A percentile compares a stretch with the other conserved stretches of the same genome.
Evolutionary conservation across 53 echinoderm and acorn worm species (phyloP).

Genomic region (Patiria pectinifera): DNA sequence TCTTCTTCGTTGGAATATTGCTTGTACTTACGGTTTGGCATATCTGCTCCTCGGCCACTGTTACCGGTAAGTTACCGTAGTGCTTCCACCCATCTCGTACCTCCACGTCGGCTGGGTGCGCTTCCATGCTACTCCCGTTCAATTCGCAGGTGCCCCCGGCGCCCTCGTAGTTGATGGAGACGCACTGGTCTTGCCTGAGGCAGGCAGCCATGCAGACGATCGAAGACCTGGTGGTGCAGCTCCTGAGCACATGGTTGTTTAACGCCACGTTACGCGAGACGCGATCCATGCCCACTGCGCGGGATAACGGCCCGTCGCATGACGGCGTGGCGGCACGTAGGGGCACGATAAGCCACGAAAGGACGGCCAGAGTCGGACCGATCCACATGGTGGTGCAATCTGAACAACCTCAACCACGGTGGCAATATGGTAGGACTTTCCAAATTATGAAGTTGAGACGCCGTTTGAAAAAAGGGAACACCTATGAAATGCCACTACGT

Average conservation of each 20-base stretch:
- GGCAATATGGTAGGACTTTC: neutral
- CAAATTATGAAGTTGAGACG: too few relatives aligned
- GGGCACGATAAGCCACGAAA: neutral
- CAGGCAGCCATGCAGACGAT: conserved; percentile 24
- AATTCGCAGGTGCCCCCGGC: conserved; percentile 38
- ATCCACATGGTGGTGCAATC: neutral
- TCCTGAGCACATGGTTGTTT: conserved; percentile 25
- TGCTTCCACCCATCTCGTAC: conserved; percentile 19
- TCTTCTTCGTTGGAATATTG: neutral
- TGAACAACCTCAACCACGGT: neutral
- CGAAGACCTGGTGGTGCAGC: conserved; percentile 1
- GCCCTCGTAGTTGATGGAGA: conserved; percentile 37
- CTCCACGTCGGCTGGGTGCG: conserved; percentile 23
- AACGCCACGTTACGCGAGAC: neutral
- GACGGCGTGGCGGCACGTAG: neutral
- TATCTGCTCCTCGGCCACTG: neutral
- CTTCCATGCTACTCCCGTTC: conserved; percentile 1
- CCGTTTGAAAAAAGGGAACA: too few relatives aligned
- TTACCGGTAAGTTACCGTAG: conserved; percentile 7
- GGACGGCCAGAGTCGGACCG: neutral
- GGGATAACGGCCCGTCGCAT: neutral
- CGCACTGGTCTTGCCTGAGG: conserved; percentile 18
- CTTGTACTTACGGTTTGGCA: neutral
- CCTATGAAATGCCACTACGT: neutral
- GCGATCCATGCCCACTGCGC: neutral